Conservation (phyloP, 1,140 invertebrate genomes). For the Neuroterus valhalla region DNA sequence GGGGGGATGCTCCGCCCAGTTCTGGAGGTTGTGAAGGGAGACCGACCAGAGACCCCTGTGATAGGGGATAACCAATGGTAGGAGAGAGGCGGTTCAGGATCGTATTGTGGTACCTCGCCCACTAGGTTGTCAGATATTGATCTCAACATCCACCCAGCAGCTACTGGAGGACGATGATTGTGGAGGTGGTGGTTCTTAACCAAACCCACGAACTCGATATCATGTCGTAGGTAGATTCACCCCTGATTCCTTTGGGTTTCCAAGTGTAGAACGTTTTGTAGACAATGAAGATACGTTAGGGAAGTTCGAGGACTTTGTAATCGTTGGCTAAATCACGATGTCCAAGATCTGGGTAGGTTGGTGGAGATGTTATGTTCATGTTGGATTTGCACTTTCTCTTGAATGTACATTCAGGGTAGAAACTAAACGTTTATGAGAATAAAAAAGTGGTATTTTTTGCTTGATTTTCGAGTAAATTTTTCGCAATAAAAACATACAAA, state of each 20-base stretch:
- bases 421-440: no score
- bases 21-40: slow-evolving; percentile 23
- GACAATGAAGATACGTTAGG: background rate
- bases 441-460: no score
- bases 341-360: background rate
- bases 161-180: slow-evolving; percentile 40
- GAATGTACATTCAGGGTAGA: background rate
- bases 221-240: slow-evolving; percentile 54
- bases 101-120: slow-evolving; percentile 47
- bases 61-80: slow-evolving; percentile 39
- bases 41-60: slow-evolving; percentile 28
- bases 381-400: background rate
- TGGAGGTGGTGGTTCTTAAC: slow-evolving; percentile 50
- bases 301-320: background rate
- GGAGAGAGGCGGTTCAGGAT: slow-evolving; percentile 42
- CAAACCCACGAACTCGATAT: slow-evolving; percentile 61
- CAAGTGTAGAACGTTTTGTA: background rate
- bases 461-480: no score
- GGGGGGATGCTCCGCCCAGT: slow-evolving; percentile 34
- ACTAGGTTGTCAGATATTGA: slow-evolving; percentile 64
- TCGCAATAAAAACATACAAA: no score
- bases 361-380: background rate
- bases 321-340: background rate
- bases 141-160: slow-evolving; percentile 52
- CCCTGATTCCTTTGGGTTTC: slow-evolving; percentile 34